Conservation (phyloP, 2,888 invertebrate species). For the Pseudococcus jackbeardsleyi region DNA sequence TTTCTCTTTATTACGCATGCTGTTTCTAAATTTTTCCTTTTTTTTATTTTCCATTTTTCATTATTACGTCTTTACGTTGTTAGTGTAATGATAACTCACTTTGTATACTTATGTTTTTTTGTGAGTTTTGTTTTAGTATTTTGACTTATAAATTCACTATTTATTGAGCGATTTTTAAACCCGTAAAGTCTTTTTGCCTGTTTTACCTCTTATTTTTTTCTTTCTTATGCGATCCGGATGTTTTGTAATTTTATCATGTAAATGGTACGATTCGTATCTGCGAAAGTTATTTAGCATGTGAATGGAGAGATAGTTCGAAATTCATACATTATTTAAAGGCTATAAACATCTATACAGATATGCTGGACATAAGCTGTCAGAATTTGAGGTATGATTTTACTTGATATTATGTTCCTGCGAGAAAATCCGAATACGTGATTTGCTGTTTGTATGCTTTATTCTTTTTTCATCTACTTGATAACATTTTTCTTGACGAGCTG, state of each 20-base stretch:
- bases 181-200: constrained; percentile 51
- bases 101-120: constrained; percentile 56
- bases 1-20: constrained; percentile 63
- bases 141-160: constrained; percentile 51
- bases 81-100: constrained; percentile 58
- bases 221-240: constrained; percentile 49
- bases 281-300: constrained; percentile 49
- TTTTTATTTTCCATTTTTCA: constrained; percentile 45
- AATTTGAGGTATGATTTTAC: too few relatives aligned
- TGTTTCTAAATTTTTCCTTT: constrained; percentile 59
- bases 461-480: too few relatives aligned
- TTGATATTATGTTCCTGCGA: too few relatives aligned
- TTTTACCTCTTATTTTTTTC: constrained; percentile 56
- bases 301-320: background rate
- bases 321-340: background rate
- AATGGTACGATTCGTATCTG: background rate
- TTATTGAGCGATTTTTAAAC: constrained; percentile 51
- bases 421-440: too few relatives aligned
- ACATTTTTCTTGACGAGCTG: too few relatives aligned
- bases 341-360: too few relatives aligned
- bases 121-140: constrained; percentile 54
- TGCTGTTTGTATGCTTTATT: too few relatives aligned
- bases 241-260: constrained; percentile 14
- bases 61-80: constrained; percentile 53
- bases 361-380: too few relatives aligned